Evolutionary conservation across 2,888 invertebrate genomes (phyloP).

Genomic region (Pandemis cinnamomeana): DNA sequence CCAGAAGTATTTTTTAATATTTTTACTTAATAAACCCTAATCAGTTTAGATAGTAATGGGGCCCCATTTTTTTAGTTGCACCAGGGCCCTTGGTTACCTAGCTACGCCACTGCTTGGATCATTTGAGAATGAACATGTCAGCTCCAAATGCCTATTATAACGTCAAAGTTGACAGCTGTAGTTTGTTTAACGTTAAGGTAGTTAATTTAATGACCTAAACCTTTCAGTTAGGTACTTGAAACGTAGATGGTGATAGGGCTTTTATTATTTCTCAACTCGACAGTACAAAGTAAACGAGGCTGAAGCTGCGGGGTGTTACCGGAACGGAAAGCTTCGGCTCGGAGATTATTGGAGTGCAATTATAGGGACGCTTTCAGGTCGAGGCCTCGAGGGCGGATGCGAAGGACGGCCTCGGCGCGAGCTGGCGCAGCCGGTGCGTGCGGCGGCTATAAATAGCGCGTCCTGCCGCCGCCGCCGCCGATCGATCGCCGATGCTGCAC

Average conservation of each 20-base stretch:
- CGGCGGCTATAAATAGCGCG: slow-evolving; percentile 33
- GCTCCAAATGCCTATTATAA: no score
- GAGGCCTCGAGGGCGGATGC: slow-evolving; percentile 11
- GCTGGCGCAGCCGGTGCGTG: neutral
- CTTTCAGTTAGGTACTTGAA: neutral
- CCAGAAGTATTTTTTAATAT: no score
- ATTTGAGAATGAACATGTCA: no score
- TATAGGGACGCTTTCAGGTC: slow-evolving; percentile 25
- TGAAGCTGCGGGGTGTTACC: slow-evolving; percentile 5
- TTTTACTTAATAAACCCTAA: no score
- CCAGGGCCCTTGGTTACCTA: no score
- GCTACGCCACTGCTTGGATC: no score
- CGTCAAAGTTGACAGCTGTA: neutral
- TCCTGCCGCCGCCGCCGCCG: slow-evolving; percentile 9
- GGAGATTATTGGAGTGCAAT: slow-evolving; percentile 31
- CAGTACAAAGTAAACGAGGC: slow-evolving; percentile 26
- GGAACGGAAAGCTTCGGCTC: slow-evolving; percentile 21
- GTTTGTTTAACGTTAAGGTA: neutral
- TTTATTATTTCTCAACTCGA: slow-evolving; percentile 28
- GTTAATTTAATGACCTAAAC: no score
- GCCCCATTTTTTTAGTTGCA: no score
- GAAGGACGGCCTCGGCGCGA: slow-evolving; percentile 13
- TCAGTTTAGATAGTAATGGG: no score
- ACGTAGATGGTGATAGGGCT: slow-evolving; percentile 13
- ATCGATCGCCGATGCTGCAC: slow-evolving; percentile 17